phyloP scores from a whole-genome alignment of 2,888 invertebrate genomes.

The Pristionchus exspectatus region DNA sequence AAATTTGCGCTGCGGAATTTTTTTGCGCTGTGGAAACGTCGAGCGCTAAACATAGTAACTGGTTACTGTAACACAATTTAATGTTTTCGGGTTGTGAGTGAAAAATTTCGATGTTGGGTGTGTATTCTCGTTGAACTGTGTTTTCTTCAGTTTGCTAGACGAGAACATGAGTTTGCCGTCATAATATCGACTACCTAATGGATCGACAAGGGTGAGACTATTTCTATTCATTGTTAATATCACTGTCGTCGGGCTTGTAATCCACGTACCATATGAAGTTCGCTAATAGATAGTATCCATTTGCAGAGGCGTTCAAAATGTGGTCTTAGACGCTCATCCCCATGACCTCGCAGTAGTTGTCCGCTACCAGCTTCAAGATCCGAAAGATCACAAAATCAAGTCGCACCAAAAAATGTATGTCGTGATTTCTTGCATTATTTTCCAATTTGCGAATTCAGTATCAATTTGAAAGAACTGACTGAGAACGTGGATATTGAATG shows the following conservation, averaged over 20 bases:
- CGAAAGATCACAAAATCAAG: conserved; percentile 50
- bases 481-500: conserved; percentile 88
- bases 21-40: too few species aligned
- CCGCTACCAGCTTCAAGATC: conserved; percentile 85
- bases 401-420: conserved; percentile 64
- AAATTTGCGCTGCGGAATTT: too few species aligned
- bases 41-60: background rate
- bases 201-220: background rate
- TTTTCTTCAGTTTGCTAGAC: too few species aligned
- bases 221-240: background rate
- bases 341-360: conserved; percentile 90
- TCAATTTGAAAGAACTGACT: conserved; percentile 88
- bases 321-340: conserved; percentile 89
- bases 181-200: background rate
- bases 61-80: too few species aligned
- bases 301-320: conserved; percentile 56
- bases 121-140: background rate
- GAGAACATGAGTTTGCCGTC: background rate
- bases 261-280: too few species aligned
- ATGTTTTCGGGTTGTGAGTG: background rate
- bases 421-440: background rate
- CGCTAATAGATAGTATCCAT: background rate
- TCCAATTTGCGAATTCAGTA: conserved; percentile 78
- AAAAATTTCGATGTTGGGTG: background rate
- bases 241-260: too few species aligned